phyloP scores from a whole-genome alignment of 2,888 invertebrate genomes.

The Vanessa cardui region DNA sequence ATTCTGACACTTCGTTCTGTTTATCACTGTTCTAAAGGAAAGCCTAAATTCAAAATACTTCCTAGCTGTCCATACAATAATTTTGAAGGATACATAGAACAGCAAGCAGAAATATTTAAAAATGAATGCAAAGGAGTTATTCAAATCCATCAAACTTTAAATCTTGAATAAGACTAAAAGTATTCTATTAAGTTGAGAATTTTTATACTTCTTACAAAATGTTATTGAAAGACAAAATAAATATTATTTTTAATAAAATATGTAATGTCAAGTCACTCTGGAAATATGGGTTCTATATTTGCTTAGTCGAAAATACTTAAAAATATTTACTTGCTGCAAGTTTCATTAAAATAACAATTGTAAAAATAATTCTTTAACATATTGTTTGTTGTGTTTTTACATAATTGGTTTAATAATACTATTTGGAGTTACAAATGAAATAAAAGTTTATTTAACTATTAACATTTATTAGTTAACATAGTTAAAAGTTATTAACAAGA shows the following conservation, averaged over 20 bases:
- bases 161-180: conserved; percentile 39
- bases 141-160: conserved; percentile 55
- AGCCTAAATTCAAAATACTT: conserved; percentile 70
- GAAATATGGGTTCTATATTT: too few relatives aligned
- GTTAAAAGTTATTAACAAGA: background rate
- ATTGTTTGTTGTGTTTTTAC: background rate
- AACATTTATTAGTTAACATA: conserved; percentile 9
- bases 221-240: background rate
- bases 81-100: conserved; percentile 75
- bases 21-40: conserved; percentile 79
- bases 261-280: too few relatives aligned
- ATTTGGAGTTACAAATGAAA: background rate
- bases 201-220: background rate
- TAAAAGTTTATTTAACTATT: conserved; percentile 15
- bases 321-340: too few relatives aligned
- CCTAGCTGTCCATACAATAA: conserved; percentile 69
- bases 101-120: conserved; percentile 77
- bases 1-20: conserved; percentile 79
- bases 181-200: background rate
- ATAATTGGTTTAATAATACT: background rate
- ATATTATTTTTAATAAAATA: background rate
- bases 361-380: too few relatives aligned
- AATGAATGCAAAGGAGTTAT: conserved; percentile 67
- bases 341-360: too few relatives aligned
- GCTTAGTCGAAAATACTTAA: too few relatives aligned